Evolutionary conservation across 2,797 vertebrate genomes (phyloP).

Genomic region (Pseudochirops cupreus): DNA sequence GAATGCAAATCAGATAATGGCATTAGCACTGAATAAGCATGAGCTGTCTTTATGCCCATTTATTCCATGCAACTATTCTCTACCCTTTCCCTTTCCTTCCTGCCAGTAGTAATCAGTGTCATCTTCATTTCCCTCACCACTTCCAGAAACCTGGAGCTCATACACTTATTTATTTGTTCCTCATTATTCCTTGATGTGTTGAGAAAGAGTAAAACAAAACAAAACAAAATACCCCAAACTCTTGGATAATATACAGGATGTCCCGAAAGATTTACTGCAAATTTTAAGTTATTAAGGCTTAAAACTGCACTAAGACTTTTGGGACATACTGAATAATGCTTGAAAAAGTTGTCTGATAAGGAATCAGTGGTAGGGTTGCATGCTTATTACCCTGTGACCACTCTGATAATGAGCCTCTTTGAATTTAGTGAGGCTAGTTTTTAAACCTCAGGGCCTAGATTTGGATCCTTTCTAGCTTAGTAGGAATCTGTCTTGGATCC

Average conservation of each 20-base stretch:
- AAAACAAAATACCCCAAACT: background rate
- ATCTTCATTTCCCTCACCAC: conserved; percentile 39
- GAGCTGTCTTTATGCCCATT: conserved; percentile 27
- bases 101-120: background rate
- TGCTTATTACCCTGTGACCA: background rate
- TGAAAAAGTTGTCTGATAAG: background rate
- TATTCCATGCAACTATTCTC: conserved; percentile 31
- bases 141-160: conserved; percentile 27
- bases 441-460: background rate
- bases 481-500: background rate
- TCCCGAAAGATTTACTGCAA: background rate
- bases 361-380: background rate
- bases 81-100: background rate
- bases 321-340: background rate
- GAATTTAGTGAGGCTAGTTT: background rate
- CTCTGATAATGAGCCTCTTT: background rate
- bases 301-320: background rate
- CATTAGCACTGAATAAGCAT: conserved; percentile 50
- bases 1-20: conserved; percentile 37
- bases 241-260: background rate
- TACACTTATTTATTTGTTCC: background rate
- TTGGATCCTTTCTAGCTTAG: background rate
- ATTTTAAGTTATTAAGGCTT: background rate
- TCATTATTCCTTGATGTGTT: conserved; percentile 12
- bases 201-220: background rate